These are phyloP conservation scores for Aphis craccivora DNA, from an alignment of 1,140 invertebrate species.

Conservation along the genomic window DNA sequence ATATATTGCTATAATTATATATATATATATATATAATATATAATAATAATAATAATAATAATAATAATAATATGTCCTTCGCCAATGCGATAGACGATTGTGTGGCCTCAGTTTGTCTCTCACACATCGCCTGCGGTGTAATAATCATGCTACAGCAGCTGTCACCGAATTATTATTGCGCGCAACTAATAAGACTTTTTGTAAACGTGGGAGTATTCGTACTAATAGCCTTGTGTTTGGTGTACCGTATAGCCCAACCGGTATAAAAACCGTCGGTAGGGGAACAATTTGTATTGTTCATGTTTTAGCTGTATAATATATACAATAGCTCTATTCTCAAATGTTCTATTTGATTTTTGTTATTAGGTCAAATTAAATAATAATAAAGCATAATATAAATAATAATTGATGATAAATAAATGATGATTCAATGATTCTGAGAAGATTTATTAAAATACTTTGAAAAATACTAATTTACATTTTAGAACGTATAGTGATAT, in stretches of 20 bases:
- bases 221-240: constrained; percentile 1
- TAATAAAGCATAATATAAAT: background rate
- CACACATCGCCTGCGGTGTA: background rate
- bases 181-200: background rate
- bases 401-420: no score
- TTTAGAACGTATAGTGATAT: background rate
- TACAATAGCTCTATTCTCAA: background rate
- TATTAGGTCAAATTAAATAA: background rate
- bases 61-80: constrained; percentile 19
- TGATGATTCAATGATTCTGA: background rate
- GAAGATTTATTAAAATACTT: background rate
- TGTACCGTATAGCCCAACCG: constrained; percentile 25
- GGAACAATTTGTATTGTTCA: background rate
- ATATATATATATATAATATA: no score
- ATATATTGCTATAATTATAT: background rate
- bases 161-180: background rate
- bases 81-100: background rate
- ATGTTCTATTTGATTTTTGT: background rate
- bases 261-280: background rate
- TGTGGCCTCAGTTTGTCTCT: background rate
- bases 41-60: no score
- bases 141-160: background rate
- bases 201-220: constrained; percentile 16
- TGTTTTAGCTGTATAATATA: background rate
- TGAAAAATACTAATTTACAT: background rate